Evolutionary conservation across 2,888 invertebrate genomes (phyloP).

Genomic region (Idaea straminata): DNA sequence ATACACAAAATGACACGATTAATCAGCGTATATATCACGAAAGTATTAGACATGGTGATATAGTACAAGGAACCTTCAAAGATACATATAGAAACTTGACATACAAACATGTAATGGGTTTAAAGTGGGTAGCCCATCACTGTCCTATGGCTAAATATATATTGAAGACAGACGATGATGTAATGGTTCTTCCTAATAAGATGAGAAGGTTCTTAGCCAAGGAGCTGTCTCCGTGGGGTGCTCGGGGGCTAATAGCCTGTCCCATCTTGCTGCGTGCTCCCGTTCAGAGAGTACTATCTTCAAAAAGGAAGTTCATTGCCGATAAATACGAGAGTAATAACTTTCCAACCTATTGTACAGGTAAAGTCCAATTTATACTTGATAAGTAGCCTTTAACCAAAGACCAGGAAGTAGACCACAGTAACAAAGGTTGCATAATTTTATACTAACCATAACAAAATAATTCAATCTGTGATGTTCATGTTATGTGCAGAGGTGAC

Average conservation of each 20-base stretch:
- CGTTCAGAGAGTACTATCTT: slow-evolving; percentile 82
- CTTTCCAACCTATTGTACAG: slow-evolving; percentile 89
- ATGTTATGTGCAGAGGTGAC: too few species aligned
- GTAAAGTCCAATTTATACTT: slow-evolving; percentile 43
- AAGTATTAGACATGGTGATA: too few species aligned
- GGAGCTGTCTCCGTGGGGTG: slow-evolving; percentile 81
- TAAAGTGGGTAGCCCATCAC: slow-evolving; percentile 87
- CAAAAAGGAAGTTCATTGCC: slow-evolving; percentile 88
- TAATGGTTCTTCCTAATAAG: slow-evolving; percentile 85
- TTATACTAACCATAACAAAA: too few species aligned
- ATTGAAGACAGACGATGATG: slow-evolving; percentile 41
- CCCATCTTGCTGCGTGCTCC: slow-evolving; percentile 69
- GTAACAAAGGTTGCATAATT: too few species aligned
- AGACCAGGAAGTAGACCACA: too few species aligned
- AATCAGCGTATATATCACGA: too few species aligned
- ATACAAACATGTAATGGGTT: slow-evolving; percentile 90
- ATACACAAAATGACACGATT: too few species aligned
- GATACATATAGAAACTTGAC: too few species aligned
- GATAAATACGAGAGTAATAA: slow-evolving; percentile 81
- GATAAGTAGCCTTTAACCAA: too few species aligned
- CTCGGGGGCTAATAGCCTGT: slow-evolving; percentile 83
- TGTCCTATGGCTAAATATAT: slow-evolving; percentile 85
- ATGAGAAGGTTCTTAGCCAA: slow-evolving; percentile 80
- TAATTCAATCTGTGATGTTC: too few species aligned
- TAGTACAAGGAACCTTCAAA: too few species aligned